Conservation (phyloP, 2,888 invertebrate genomes). For the Apamea epomidion region DNA sequence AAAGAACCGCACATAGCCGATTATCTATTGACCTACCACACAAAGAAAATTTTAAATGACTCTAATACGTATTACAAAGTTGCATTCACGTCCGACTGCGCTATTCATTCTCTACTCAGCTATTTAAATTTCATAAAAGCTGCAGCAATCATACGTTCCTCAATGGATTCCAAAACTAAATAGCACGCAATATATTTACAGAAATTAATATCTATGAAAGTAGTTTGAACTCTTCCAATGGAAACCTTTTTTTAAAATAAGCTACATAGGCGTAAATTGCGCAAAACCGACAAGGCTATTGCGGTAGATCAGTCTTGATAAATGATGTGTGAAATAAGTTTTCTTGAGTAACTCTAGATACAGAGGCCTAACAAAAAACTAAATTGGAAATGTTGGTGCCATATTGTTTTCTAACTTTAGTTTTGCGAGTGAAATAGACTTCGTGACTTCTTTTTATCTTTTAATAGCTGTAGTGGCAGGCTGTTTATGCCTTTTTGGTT, state of each 20-base stretch:
- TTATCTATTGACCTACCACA: conserved; percentile 49
- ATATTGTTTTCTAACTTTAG: conserved; percentile 59
- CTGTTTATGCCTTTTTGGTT: conserved; percentile 31
- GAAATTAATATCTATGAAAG: conserved; percentile 11
- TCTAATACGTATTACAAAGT: conserved; percentile 36
- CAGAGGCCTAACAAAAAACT: conserved; percentile 53
- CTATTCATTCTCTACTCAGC: conserved; percentile 10
- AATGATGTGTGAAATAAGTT: conserved; percentile 64
- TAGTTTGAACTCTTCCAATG: conserved; percentile 1
- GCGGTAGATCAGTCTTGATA: conserved; percentile 49
- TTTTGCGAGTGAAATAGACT: conserved; percentile 44
- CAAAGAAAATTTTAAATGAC: conserved; percentile 17
- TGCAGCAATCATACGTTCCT: conserved; percentile 12
- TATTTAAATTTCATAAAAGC: conserved; percentile 19
- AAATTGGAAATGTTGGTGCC: conserved; percentile 57
- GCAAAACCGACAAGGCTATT: conserved; percentile 14
- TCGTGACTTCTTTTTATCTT: conserved; percentile 41
- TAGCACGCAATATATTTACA: conserved; percentile 16
- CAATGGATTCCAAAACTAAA: conserved; percentile 27
- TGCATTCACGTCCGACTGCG: conserved; percentile 1
- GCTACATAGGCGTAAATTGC: conserved; percentile 30
- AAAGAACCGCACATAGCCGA: conserved; percentile 26
- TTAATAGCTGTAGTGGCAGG: conserved; percentile 19
- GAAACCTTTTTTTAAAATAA: neutral
- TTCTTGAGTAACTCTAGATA: conserved; percentile 45